Base-by-base conservation (phyloP, 2,888 invertebrate species). In the Drosophila aldrichi region DNA sequence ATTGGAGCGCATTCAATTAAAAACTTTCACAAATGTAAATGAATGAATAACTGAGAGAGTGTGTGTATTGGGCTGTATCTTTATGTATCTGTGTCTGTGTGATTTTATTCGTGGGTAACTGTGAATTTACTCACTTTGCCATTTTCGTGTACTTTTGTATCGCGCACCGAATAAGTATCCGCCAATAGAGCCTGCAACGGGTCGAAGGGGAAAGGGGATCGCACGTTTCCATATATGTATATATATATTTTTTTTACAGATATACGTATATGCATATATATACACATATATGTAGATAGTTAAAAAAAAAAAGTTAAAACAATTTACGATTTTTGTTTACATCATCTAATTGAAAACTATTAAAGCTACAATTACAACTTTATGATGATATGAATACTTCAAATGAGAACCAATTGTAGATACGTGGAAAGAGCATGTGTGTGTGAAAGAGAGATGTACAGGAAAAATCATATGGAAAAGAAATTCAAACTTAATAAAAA, bases 101-200 rank as follows among this genome's bases (percentile, higher is more conserved):
- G 61, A 38, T 49, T 74, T 65, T 62, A 51, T 58, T 59, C 62
- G 56, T 81, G 48, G 64, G 61, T 70, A 63, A 43, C 52, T 75
- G 73, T 73, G 80, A 84, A 77, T 76, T 82, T 92, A 93, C 94
- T 93, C 91, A 97, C 96, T 95, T 96, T 96, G 70, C 97, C 97
- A 93, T 97, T 97, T 94, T 97, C 97, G 94, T 97, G 97, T 77
- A 97, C 96, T 91, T 96, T 93, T 74, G 94, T 94, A 74, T 94
- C 94, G 83, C 94, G 93, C 77, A 94, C 92, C 70, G 94, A 94
- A 91, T 94, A 94, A 82, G 94, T 94, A 89, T 94, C 94, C 74
- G 94, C 93, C 92, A 96, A 94, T 93, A 96, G 94, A 92, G 95
- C 94, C 95, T 95, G 93, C 84, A 93, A 93, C 90, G 74, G 87